Base-by-base conservation (phyloP, 1,140 invertebrate species). In the Drosophila baimaii region DNA sequence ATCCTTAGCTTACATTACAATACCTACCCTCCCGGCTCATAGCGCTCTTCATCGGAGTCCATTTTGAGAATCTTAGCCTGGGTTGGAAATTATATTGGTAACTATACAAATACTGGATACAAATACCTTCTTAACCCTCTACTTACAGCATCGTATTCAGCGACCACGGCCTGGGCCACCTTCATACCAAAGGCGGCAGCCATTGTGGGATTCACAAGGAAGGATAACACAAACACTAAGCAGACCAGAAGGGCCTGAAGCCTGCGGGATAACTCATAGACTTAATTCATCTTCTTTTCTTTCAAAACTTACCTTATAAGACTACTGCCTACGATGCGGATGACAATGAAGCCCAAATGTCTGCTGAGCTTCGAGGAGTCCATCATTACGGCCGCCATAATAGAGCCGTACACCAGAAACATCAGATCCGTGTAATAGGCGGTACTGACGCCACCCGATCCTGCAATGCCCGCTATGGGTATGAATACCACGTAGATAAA, bases 161-260 rank as follows among this genome's bases (percentile, higher is more conserved):
- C 8, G 2, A 86, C 12, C 0, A 77, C 15, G 0, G 79, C 64
- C 49, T 77, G 61, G 1, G 79, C 47, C 2, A 88, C 21, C 21
- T 86, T 86, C 83, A 86, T 88, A 44, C 55, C 72, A 57, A 86
- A 47, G 0, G 83, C 79, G 2, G 59, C 12, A 3, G 58, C 44
- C 5, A 88, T 12, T 1, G 83, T 73, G 13, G 46, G 33, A 31
- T 41, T 39, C 1, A 70, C 8, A 0, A 83, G 0, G 10, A 73
- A 12, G 2, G 68, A 35, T 0, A 19, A 5, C 5, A 66, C 0
- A 1, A 25, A 25, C 19, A 44, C 25, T n/a, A 2, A 2, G 0
- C 27, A 0, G 3, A 63, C 1, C n/a, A 86, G 12, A 4, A 68
- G 9, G 2, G 68, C 0, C 33, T 88, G 83, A 7, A 86, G 33